These are phyloP conservation scores for Crepidodera aurea DNA, from an alignment of 2,888 invertebrate species.

Conservation along the genomic window DNA sequence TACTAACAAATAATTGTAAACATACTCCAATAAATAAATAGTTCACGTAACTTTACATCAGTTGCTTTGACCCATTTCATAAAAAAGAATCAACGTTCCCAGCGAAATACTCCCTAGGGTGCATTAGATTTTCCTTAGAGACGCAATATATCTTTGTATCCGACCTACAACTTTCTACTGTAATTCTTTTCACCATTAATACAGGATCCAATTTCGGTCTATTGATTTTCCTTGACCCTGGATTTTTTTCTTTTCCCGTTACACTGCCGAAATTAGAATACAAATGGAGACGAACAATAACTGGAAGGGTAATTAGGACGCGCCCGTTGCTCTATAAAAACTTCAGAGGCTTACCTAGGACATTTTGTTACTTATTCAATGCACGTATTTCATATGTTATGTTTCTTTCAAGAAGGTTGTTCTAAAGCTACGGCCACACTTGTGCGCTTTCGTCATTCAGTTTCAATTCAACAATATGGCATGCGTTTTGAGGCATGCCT, in stretches of 20 bases:
- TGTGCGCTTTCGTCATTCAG: no score
- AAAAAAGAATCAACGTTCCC: not conserved
- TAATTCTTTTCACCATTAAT: not conserved
- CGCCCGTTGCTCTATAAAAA: not conserved
- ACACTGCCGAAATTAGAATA: slow-evolving; percentile 1
- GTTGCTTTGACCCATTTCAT: not conserved
- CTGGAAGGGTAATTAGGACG: not conserved
- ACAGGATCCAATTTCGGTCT: not conserved
- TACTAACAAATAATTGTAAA: no score
- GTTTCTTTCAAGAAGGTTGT: no score
- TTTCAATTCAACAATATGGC: no score
- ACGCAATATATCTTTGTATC: not conserved
- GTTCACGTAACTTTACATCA: not conserved
- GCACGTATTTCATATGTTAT: no score
- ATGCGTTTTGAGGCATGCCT: no score
- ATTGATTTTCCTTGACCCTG: slow-evolving; percentile 6
- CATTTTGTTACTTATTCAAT: no score
- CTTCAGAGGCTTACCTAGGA: no score
- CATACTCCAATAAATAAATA: no score
- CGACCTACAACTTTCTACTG: not conserved
- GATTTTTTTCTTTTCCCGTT: not conserved
- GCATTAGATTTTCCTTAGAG: not conserved
- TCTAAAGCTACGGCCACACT: no score
- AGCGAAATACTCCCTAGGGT: not conserved
- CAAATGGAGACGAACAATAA: not conserved